Conservation (phyloP, 2,888 invertebrate genomes). For the Agrochola litura region DNA sequence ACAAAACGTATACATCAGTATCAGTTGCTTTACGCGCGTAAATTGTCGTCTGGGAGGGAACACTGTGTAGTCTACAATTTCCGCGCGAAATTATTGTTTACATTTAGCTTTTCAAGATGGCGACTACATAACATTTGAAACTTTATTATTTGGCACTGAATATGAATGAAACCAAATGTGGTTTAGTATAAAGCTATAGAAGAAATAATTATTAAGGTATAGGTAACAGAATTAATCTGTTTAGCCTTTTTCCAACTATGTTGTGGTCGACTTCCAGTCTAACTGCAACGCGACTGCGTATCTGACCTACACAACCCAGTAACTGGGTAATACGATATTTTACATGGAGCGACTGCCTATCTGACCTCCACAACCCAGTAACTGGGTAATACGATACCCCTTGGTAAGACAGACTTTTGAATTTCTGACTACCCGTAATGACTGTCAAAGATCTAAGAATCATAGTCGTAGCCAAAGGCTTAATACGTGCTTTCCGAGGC, state of each 20-base stretch:
- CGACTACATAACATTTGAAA: not conserved
- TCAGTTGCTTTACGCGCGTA: conserved; percentile 41
- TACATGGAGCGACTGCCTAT: not conserved
- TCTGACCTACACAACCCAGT: not conserved
- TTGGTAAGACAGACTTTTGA: not conserved
- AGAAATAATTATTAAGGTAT: not conserved
- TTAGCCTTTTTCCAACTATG: too few species aligned
- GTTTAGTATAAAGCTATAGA: not conserved
- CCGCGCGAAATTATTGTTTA: conserved; percentile 38
- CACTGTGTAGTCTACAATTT: conserved; percentile 19
- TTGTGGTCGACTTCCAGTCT: not conserved
- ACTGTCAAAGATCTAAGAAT: not conserved
- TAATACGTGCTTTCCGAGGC: not conserved
- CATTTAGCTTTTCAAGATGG: conserved; percentile 29
- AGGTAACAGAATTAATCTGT: too few species aligned
- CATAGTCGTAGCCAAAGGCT: not conserved
- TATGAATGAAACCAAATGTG: not conserved
- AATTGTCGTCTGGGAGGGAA: conserved; percentile 13
- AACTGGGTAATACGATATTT: not conserved
- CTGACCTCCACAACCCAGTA: not conserved
- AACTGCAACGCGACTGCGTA: not conserved
- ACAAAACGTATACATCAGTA: conserved; percentile 16
- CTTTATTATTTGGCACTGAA: not conserved
- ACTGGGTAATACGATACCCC: not conserved
- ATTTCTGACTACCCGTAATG: not conserved